These are phyloP conservation scores for Pangasius krempfi DNA, from an alignment of 2,797 vertebrate genomes.

Conservation along the genomic window DNA sequence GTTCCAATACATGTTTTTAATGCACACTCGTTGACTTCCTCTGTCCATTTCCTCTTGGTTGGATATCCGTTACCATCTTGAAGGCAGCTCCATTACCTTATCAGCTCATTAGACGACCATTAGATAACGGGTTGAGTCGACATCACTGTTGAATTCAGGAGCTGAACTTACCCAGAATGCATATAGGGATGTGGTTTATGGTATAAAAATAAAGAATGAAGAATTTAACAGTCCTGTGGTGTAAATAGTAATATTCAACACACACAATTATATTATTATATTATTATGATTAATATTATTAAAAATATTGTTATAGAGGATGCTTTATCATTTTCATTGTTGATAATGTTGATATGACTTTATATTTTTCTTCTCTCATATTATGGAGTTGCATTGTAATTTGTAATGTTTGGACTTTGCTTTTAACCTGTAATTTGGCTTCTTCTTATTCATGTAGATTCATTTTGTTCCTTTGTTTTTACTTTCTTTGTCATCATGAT, in stretches of 20 bases:
- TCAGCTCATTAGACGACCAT: background rate
- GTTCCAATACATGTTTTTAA: background rate
- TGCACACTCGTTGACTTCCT: background rate
- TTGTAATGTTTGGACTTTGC: background rate
- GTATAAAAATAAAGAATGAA: background rate
- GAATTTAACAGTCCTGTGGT: background rate
- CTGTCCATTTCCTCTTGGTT: background rate
- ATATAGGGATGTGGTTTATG: background rate
- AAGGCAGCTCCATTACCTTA: background rate
- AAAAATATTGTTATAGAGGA: background rate
- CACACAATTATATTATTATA: background rate
- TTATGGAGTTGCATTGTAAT: background rate
- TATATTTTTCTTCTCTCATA: background rate
- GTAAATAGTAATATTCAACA: background rate
- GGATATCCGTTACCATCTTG: background rate
- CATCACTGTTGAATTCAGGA: background rate
- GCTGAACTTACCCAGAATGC: background rate
- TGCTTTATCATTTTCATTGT: background rate
- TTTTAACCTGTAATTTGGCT: background rate
- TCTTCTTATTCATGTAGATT: background rate
- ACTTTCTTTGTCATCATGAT: no score
- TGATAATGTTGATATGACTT: background rate
- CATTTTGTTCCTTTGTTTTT: background rate
- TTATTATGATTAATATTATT: no score
- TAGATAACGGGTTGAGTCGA: background rate